Evolutionary conservation across 2,888 invertebrate genomes (phyloP), one percentile per base, ranked within the genome.

Genomic region (Beris morrisii): DNA sequence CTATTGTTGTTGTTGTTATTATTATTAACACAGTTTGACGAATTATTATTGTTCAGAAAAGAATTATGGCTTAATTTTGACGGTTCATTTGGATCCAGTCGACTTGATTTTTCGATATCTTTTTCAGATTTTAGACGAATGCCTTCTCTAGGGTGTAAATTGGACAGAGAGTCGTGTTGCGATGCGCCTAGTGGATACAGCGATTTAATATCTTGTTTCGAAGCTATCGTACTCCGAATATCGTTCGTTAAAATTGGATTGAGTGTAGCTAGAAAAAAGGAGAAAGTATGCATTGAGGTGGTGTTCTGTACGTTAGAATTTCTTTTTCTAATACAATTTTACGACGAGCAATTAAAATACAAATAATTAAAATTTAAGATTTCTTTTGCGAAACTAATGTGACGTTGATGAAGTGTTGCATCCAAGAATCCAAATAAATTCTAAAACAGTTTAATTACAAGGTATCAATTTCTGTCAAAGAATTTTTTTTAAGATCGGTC

Each of bases 11-110:
- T 61, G 55, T 46, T 69, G 67, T 57, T 69, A 68, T 68, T 69
- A 65, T 70, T 66, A 69, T 65, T 67, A 61, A 68, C 72, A 70
- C 38, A 73, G 64, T 59, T 73, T 66, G 67, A 52, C 11, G 61
- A 71, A 70, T 66, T 72, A 70, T 64, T 71, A 63, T 52, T 72
- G 31, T 38, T 52, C 12, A 68, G 13, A 59, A 70, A 70, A 52
- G 64, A n/a, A 50, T 11, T 70, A 12, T 67, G 52, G 6, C 56
- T 38, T 4, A 65, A 4, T 50, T 69, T 68, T 15, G 61, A 30
- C 5, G 59, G 15, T 15, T 65, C 69, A 45, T 50, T 66, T 3
- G 68, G 43, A 11, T 67, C 63, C 4, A 63, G 12, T 11, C 65
- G 61, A 53, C 12, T 65, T 11, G 57, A 38, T 53, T 69, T 69